Base-by-base conservation (phyloP, 2,113 vertebrate species). In the Aldabrachelys gigantea region DNA sequence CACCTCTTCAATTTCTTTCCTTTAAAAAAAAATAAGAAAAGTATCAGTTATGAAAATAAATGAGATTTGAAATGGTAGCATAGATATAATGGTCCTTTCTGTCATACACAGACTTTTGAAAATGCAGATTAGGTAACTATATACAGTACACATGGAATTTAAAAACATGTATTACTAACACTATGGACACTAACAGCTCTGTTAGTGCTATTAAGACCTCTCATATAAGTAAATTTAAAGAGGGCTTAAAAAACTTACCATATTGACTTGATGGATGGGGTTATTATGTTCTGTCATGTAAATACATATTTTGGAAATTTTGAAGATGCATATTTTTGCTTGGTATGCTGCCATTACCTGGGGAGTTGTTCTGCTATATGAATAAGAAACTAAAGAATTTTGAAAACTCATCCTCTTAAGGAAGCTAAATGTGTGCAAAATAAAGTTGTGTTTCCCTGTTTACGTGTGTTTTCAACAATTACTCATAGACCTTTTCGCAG, bases 21-120 rank as follows among this genome's bases (percentile, higher is more conserved):
- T 87, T 82, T 80, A 47, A 96, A 91, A 92, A 83, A 90, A 72
- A 10, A 90, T 3, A n/a, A 90, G 93, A 93, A 52, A 65, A 92
- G 79, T 3, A 59, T 1, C 82, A 80, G 6, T 38, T 81, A 57
- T 44, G 85, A 56, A 93, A 93, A 94, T 53, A 85, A 92, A 85
- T 72, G 65, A 69, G 25, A 85, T 82, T 52, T 65, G n/a, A 87
- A 87, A 12, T 25, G 12, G 50, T 91, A 54, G 54, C 12, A 8
- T 82, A 88, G 89, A 89, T 92, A 21, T 88, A 47, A 12, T 75
- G 72, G n/a, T 80, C 56, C 5, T 54, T 62, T 4, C 11, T 87
- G 83, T 80, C 54, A 10, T 87, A 87, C 76, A 10, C 3, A 57
- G 35, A 56, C 83, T 94, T 85, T 82, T 89, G 92, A 79, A 96